phyloP scores from a whole-genome alignment of 1,140 invertebrate species.

The Drosophila sproati region DNA sequence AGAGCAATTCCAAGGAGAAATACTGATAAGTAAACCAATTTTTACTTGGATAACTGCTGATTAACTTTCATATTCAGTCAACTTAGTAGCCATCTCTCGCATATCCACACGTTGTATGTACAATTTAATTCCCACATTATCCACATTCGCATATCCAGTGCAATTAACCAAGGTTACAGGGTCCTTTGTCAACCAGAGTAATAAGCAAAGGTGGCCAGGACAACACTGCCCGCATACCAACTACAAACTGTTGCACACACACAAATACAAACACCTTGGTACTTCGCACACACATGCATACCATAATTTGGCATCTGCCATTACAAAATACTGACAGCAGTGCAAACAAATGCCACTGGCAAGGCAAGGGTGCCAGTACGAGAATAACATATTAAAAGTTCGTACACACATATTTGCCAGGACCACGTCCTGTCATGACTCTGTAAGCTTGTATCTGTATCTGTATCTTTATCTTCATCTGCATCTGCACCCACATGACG shows the following conservation, averaged over 20 bases:
- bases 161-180: conserved; percentile 41
- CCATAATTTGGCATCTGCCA: conserved; percentile 68
- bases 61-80: too few relatives aligned
- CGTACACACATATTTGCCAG: conserved; percentile 54
- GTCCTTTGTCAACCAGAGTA: conserved; percentile 30
- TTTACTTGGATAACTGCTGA: too few relatives aligned
- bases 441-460: conserved; percentile 32
- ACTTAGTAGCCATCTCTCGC: conserved; percentile 11
- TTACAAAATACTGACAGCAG: conserved; percentile 71
- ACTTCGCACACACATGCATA: conserved; percentile 5
- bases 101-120: background rate
- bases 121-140: conserved; percentile 10
- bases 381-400: conserved; percentile 48
- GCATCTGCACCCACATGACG: too few relatives aligned
- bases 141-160: conserved; percentile 27
- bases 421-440: conserved; percentile 1
- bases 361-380: conserved; percentile 19
- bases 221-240: conserved; percentile 33
- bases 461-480: conserved; percentile 7
- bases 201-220: conserved; percentile 45
- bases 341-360: conserved; percentile 39
- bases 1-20: too few relatives aligned
- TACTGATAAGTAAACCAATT: background rate
- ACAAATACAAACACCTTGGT: conserved; percentile 11
- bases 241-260: conserved; percentile 45